Base-by-base conservation (phyloP, 1,140 invertebrate species). In the Heliconius melpomene region DNA sequence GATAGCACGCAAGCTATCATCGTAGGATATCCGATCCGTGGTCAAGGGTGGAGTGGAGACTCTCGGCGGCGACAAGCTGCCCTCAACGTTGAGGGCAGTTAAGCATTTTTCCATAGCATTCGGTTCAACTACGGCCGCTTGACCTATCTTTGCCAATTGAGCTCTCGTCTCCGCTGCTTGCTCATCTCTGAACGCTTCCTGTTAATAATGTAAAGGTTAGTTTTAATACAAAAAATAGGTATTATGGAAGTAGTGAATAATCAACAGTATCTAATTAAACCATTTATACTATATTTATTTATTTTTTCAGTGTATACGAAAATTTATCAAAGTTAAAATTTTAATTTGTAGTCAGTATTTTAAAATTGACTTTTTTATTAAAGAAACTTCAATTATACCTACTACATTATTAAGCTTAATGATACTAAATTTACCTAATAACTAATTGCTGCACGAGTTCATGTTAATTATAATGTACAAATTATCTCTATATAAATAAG, bases 51-150 rank as follows among this genome's bases (percentile, higher is more conserved):
- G 90, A 11, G 91, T 86, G 8, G 89, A 76, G 6, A 90, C 86
- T 0, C 88, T 85, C 8, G 88, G 86, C 9, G 91, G 93, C 0
- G 85, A 46, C 2, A 88, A 87, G 70, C 87, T 89, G 71, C 91
- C 93, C 73, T 94, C 91, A n/a, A 90, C 88, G 79, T 94, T 85
- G 2, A 95, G 86, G 18, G 89, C 88, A n/a, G 89, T 75, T 5
- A 95, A 85, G 73, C 95, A 95, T 46, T 91, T 88, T 83, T 95
- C 92, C 92, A 95, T 93, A 9, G 93, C 92, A 70, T 87, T 93
- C 38, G 94, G 88, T 23, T 91, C 91, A 2, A 89, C 89, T 18
- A 94, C 91, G 16, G 93, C 90, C 36, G 89, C 87, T 73, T 90
- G 86, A 0, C 94, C 94, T 32, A 93, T 93, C 84, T 90, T 90